phyloP scores from a whole-genome alignment of 2,888 invertebrate genomes.

The Strigamia crassipes region DNA sequence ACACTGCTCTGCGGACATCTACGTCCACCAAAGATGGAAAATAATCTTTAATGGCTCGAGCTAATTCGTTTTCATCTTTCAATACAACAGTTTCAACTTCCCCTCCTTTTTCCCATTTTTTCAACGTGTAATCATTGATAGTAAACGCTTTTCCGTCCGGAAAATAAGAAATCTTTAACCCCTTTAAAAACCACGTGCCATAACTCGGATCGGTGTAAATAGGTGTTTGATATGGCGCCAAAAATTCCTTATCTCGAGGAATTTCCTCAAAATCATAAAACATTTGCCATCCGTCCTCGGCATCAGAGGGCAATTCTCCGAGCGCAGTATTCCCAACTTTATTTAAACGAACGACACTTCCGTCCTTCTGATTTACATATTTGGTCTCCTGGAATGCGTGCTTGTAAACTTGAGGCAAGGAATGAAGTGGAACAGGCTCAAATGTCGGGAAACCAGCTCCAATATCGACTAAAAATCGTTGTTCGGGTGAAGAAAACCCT shows the following conservation, averaged over 20 bases:
- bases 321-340: background rate
- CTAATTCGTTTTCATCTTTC: background rate
- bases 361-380: background rate
- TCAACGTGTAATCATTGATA: background rate
- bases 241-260: background rate
- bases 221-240: background rate
- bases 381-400: slow-evolving; percentile 30
- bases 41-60: background rate
- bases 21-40: background rate
- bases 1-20: background rate
- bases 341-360: background rate
- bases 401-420: background rate
- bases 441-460: slow-evolving; percentile 37
- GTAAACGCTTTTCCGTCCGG: background rate
- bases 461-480: slow-evolving; percentile 28
- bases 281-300: background rate
- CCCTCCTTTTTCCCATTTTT: background rate
- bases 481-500: background rate
- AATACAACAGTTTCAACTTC: background rate
- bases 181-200: background rate
- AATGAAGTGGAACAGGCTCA: slow-evolving; percentile 19
- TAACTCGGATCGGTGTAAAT: background rate
- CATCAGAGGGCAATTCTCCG: background rate
- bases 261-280: slow-evolving; percentile 4
- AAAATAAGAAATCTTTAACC: background rate